Evolutionary conservation across 2,888 invertebrate genomes (phyloP).

Genomic region (Chalcosyrphus nemorum): DNA sequence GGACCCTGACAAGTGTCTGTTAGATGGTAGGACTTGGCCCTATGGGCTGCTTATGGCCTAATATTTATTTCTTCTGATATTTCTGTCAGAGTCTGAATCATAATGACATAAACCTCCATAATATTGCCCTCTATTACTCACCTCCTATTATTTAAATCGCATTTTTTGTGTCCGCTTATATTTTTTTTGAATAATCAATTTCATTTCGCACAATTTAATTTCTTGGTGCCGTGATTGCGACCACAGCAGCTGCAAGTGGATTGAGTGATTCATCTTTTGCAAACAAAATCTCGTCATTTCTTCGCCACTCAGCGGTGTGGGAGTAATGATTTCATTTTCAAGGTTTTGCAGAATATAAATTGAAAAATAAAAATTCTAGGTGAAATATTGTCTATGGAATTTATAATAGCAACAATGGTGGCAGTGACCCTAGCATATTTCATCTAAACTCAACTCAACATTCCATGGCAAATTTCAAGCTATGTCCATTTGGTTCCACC

Average conservation of each 20-base stretch:
- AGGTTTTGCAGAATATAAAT: slow-evolving; percentile 22
- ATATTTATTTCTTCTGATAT: too few relatives aligned
- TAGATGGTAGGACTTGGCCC: too few relatives aligned
- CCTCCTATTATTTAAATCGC: slow-evolving; percentile 3
- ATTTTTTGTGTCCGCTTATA: not conserved
- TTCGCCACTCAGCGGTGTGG: not conserved
- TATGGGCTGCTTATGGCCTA: too few relatives aligned
- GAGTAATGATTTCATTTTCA: slow-evolving; percentile 10
- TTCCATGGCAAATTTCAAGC: not conserved
- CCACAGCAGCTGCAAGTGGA: slow-evolving; percentile 1
- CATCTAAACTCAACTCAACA: not conserved
- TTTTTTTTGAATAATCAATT: slow-evolving; percentile 1
- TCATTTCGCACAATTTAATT: slow-evolving; percentile 2
- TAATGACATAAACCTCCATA: too few relatives aligned
- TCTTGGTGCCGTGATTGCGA: not conserved
- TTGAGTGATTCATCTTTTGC: slow-evolving; percentile 16
- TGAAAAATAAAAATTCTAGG: slow-evolving; percentile 8
- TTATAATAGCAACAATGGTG: not conserved
- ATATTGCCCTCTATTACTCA: not conserved
- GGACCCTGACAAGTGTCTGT: too few relatives aligned
- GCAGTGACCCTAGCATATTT: not conserved
- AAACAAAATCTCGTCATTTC: not conserved
- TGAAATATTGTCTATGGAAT: not conserved
- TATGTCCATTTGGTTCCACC: not conserved
- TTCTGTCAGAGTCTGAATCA: too few relatives aligned